Evolutionary conservation across 2,888 invertebrate species (phyloP).

Genomic region (Xestia xanthographa): DNA sequence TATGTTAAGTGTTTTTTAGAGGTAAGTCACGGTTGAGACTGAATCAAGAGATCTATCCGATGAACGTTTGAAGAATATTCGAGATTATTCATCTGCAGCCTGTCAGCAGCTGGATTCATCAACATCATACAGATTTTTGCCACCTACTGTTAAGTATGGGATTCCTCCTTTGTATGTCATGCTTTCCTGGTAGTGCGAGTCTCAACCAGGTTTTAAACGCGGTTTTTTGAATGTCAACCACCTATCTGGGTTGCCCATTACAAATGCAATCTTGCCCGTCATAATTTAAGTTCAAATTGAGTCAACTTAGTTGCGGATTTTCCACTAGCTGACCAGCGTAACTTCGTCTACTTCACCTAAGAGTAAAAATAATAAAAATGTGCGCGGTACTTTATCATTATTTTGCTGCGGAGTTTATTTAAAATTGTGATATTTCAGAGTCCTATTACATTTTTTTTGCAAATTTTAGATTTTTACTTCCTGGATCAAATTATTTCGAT

Average conservation of each 20-base stretch:
- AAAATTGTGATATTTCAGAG: no score
- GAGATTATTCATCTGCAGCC: no score
- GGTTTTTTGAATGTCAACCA: background rate
- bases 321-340: background rate
- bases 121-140: background rate
- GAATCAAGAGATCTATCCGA: background rate
- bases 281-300: background rate
- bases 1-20: background rate
- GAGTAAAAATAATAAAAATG: no score
- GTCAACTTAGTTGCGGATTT: slow-evolving; percentile 11
- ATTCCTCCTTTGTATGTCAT: background rate
- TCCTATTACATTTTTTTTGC: no score
- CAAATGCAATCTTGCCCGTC: background rate
- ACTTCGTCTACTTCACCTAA: no score
- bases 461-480: no score
- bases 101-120: no score
- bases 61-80: background rate
- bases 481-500: no score
- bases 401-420: no score
- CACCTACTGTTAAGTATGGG: no score
- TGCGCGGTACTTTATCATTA: no score
- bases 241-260: background rate
- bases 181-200: background rate
- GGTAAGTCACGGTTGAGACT: background rate
- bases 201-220: background rate